Percentiles rank a stretch among this genome's conserved stretches.
These are phyloP conservation scores for Amorpha juglandis DNA, from an alignment of 2,888 invertebrate genomes.

Conservation along the genomic window DNA sequence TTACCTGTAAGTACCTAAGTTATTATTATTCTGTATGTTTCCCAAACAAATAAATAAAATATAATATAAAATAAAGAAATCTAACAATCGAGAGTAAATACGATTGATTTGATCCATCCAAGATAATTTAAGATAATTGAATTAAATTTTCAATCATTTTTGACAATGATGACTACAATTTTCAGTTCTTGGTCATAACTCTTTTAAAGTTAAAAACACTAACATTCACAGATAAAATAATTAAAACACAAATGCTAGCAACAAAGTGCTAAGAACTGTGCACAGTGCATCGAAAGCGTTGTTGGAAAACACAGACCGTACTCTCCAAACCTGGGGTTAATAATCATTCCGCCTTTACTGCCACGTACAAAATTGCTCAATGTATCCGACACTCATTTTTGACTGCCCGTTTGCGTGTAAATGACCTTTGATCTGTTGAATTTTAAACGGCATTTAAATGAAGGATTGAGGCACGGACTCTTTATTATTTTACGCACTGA, in stretches of 20 bases:
- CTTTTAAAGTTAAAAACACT: not conserved
- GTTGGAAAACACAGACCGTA: slow-evolving; percentile 43
- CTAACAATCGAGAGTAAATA: no score
- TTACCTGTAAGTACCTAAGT: no score
- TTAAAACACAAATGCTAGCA: slow-evolving; percentile 4
- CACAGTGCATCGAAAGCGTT: slow-evolving; percentile 26
- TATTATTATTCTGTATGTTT: no score
- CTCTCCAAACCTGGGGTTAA: slow-evolving; percentile 48
- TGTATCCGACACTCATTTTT: slow-evolving; percentile 54
- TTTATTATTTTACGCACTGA: slow-evolving; percentile 52
- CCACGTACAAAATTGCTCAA: slow-evolving; percentile 54
- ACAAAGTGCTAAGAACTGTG: slow-evolving; percentile 17
- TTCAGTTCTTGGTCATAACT: no score
- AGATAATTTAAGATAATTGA: no score
- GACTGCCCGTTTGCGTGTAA: slow-evolving; percentile 64
- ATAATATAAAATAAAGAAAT: no score
- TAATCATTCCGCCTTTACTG: slow-evolving; percentile 60
- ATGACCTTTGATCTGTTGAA: slow-evolving; percentile 63
- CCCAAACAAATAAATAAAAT: no score
- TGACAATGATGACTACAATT: no score
- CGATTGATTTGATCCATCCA: no score
- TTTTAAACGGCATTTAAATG: slow-evolving; percentile 64
- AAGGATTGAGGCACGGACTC: slow-evolving; percentile 54
- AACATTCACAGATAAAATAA: not conserved
- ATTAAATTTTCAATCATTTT: no score